Base-by-base conservation (phyloP, 2,797 vertebrate species). In the Esox lucius region DNA sequence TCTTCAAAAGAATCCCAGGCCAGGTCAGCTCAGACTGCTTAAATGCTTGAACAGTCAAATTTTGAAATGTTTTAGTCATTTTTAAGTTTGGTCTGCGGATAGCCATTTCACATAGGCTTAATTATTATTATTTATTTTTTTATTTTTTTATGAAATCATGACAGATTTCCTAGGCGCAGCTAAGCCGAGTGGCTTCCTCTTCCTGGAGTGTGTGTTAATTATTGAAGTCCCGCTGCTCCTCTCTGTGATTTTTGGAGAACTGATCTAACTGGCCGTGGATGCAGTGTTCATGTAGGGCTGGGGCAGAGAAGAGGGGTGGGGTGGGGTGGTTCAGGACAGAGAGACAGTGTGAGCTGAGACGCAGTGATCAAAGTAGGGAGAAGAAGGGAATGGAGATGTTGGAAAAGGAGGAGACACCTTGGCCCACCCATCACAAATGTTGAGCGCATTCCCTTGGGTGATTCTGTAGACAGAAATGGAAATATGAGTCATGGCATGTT, bases 121-220 rank as follows among this genome's bases (percentile, higher is more conserved):
- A 49, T n/a, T n/a, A n/a, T n/a, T n/a, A n/a, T n/a, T n/a, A n/a
- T n/a, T n/a, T n/a, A n/a, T n/a, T n/a, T n/a, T n/a, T 49, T 49
- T 4, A 49, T 13, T 3, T 16, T 11, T 2, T 0, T 0, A 15
- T 4, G 19, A n/a, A 22, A 7, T 56, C 17, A 22, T 1, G 19
- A 56, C 53, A 65, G 28, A 65, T 33, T 2, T 53, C 69, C 28
- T 22, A 46, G 17, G 31, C 19, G 24, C 15, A 53, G 35, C 49
- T 19, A 42, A 26, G 46, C 49, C 16, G 24, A 4, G 24, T 65
- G 5, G 62, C 31, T 39, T 70, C 69, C 69, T 28, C 33, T 39
- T 70, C 69, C 69, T 28, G 33, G 31, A 35, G 64, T 12, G 2
- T 19, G 15, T 68, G 69, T 70, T 70, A 70, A 70, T 70, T 31